Conservation (phyloP, 2,113 vertebrate species). For the Amphilophus citrinellus region DNA sequence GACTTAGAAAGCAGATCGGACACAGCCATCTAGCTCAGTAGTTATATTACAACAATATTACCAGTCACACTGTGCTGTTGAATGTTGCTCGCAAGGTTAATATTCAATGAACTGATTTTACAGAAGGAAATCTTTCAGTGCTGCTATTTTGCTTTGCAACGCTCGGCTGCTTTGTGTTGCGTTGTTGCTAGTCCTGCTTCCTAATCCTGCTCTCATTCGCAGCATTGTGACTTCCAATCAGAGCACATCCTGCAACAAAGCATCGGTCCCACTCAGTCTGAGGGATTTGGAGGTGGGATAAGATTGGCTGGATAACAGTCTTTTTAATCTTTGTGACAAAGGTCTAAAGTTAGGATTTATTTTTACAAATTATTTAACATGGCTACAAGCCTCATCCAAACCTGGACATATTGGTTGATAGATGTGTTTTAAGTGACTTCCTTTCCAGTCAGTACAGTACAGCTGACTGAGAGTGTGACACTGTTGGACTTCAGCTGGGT, state of each 20-base stretch:
- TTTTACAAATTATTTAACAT: slow-evolving; percentile 9
- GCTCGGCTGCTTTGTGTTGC: slow-evolving; percentile 13
- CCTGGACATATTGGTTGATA: slow-evolving; percentile 22
- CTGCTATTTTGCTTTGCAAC: slow-evolving; percentile 4
- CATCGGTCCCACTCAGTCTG: not conserved
- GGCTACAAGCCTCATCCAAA: not conserved
- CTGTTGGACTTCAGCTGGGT: slow-evolving; percentile 83
- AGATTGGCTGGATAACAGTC: not conserved
- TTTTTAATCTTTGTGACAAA: not conserved
- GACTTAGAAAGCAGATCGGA: not conserved
- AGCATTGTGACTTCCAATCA: slow-evolving; percentile 13
- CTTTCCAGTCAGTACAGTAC: slow-evolving; percentile 51
- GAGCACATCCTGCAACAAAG: slow-evolving; percentile 13
- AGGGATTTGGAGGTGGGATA: not conserved
- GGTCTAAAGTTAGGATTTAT: not conserved
- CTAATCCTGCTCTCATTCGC: slow-evolving; percentile 19
- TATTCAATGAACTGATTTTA: not conserved
- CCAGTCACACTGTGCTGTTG: not conserved
- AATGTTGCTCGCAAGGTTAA: not conserved
- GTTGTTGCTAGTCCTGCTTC: slow-evolving; percentile 29
- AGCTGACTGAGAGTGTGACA: slow-evolving; percentile 60
- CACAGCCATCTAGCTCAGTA: not conserved
- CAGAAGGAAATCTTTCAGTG: not conserved
- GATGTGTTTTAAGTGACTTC: slow-evolving; percentile 65
- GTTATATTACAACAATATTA: not conserved